Evolutionary conservation across 2,888 invertebrate genomes (phyloP).

Genomic region (Leptopilina drosophilae): DNA sequence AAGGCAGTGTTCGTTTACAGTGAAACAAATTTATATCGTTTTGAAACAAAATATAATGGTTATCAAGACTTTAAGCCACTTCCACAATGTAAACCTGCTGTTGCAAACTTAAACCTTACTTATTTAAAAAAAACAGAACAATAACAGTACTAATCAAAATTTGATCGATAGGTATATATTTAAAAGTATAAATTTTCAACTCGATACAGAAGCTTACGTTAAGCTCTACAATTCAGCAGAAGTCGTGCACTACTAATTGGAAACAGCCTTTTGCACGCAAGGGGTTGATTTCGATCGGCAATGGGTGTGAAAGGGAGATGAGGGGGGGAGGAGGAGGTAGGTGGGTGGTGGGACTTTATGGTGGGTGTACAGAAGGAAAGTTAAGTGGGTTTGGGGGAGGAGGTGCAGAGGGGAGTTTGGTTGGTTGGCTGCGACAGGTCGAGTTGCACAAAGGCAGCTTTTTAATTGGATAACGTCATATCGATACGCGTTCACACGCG

Average conservation of each 20-base stretch:
- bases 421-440: conserved; percentile 63
- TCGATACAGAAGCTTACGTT: conserved; percentile 41
- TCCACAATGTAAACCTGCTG: no score
- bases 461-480: conserved; percentile 75
- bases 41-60: no score
- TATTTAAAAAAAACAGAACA: no score
- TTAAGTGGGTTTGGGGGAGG: conserved; percentile 40
- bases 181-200: conserved; percentile 6
- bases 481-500: conserved; percentile 68
- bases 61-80: no score
- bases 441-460: conserved; percentile 69
- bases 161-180: background rate
- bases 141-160: background rate
- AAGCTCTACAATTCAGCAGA: conserved; percentile 60
- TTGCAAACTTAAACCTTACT: no score
- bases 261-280: conserved; percentile 63
- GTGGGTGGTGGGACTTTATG: conserved; percentile 49
- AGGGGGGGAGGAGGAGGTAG: no score
- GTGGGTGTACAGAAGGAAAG: conserved; percentile 6
- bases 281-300: conserved; percentile 63
- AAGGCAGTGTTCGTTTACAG: no score
- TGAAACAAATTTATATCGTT: no score
- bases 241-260: conserved; percentile 65
- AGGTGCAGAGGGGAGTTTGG: conserved; percentile 48
- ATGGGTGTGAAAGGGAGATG: conserved; percentile 43